A percentile compares a stretch with the other conserved stretches of the same genome.
Evolutionary conservation across 2,797 vertebrate species (phyloP).

Genomic region (Pterois miles): DNA sequence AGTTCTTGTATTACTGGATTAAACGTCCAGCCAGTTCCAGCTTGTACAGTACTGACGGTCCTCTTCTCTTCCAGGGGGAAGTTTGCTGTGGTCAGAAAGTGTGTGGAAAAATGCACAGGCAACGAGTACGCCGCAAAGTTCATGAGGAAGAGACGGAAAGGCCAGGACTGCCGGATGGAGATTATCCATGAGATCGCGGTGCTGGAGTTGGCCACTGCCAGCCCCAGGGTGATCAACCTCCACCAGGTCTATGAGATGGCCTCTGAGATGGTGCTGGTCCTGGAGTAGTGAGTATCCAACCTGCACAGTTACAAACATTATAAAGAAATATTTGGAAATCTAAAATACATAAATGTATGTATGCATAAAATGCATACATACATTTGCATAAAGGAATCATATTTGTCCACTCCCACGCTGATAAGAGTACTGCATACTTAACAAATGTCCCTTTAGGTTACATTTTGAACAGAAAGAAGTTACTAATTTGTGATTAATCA

Average conservation of each 20-base stretch:
- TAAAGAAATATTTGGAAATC: background rate
- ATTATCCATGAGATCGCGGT: constrained; percentile 94
- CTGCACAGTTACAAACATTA: background rate
- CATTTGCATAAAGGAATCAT: too few relatives aligned
- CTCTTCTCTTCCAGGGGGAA: constrained; percentile 85
- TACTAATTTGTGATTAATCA: too few relatives aligned
- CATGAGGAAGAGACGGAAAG: constrained; percentile 95
- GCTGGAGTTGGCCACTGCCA: constrained; percentile 88
- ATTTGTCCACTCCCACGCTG: too few relatives aligned
- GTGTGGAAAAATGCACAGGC: constrained; percentile 89
- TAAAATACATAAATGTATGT: too few relatives aligned
- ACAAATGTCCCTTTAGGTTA: too few relatives aligned
- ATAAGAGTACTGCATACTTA: too few relatives aligned
- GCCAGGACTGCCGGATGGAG: constrained; percentile 91
- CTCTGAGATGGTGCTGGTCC: constrained; percentile 92
- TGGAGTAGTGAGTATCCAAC: constrained; percentile 91
- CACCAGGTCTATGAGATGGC: constrained; percentile 92
- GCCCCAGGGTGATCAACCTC: constrained; percentile 88
- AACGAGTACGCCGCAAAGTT: constrained; percentile 94
- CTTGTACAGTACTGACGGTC: background rate
- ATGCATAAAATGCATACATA: too few relatives aligned
- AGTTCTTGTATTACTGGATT: background rate
- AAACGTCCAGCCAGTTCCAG: background rate
- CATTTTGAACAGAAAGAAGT: too few relatives aligned
- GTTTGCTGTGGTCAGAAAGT: constrained; percentile 94